Base-by-base conservation (phyloP, 2,113 vertebrate genomes). In the Rhagologus leucostigma region DNA sequence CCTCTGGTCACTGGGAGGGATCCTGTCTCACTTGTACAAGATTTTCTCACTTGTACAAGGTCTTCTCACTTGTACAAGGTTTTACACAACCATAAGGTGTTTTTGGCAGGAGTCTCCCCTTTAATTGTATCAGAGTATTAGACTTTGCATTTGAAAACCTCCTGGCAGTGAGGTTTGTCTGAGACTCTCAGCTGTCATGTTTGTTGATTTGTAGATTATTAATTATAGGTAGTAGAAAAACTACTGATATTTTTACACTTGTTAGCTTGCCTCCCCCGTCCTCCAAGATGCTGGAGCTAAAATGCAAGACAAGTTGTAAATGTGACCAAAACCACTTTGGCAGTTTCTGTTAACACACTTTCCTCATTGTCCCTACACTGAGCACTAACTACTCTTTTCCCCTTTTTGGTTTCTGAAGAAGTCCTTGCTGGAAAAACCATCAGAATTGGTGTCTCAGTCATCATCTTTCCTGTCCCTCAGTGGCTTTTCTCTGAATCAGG, bases 401-500 rank as follows among this genome's bases (percentile, higher is more conserved):
- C 39, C 42, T 75, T 83, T 88, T 68, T 91, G 75, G 11, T 93
- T 95, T 95, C 53, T 97, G 87, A 98, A 98, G 98, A 99, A 99
- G 97, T 99, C 98, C 91, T 97, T 99, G 96, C 93, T 99, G 97
- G 99, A 99, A 95, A 99, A 99, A 95, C 98, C 98, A 37, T 98
- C 98, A 14, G 99, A 99, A 78, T 92, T 98, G 88, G 98, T 98
- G 94, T 96, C 98, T 87, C 99, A 99, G 79, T 98, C 99, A 2
- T 98, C 99, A 1, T 99, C 99, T 88, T 98, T 99, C 92, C 98
- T 99, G 94, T 99, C 99, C 56, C 98, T 99, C 35, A 98, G 98
- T 39, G 99, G 99, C 79, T 99, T 99, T 98, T 98, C 99, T 83
- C 98, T 99, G 70, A 98, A 98, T 97, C 99, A 99, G 99, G 99